Evolutionary conservation across 2,888 invertebrate species (phyloP), one percentile per base, ranked within the genome.

Genomic region (Acutogordius australiensis): DNA sequence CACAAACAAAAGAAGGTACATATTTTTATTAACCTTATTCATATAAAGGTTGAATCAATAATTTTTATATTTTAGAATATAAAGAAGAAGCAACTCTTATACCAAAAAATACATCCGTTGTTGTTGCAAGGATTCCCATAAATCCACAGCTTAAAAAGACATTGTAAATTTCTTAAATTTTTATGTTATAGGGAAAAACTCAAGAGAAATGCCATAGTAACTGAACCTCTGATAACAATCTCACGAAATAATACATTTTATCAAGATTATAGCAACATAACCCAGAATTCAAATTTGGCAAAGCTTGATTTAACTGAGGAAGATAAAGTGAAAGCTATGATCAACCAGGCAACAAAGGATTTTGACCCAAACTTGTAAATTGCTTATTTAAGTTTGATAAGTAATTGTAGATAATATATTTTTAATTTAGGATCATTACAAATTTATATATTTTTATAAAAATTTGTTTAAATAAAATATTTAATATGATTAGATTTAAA

Each of bases 321-420:
- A 69, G 91, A 97, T 69, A 91, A 91, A 74, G 88, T 97, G 67
- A 81, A 81, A 70, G 87, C 87, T 63, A 90, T 94, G 85, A 90
- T 91, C 79, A 79, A 82, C 64, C 90, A 91, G 71, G 88, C 91
- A 30, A 88, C 90, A 30, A 81, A 82, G 70, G 90, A 90, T 70
- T 97, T 91, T 75, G 87, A 90, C 73, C 86, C 88, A 63, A 29
- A 4, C 64, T 67, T 29, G 58, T 57, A 57, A 57, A 57, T 57
- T 29, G 29, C 27, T 8, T 57, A 57, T 29, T 18, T 27, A 18
- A 26, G 27, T n/a, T n/a, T n/a, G n/a, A n/a, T n/a, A n/a, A n/a
- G n/a, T 44, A 13, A 8, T 8, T 44, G 8, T n/a, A n/a, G 13
- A n/a, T n/a, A n/a, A n/a, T n/a, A n/a, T n/a, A n/a, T n/a, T n/a